These are phyloP conservation scores for Erannis defoliaria DNA, from an alignment of 2,888 invertebrate species.

Conservation along the genomic window DNA sequence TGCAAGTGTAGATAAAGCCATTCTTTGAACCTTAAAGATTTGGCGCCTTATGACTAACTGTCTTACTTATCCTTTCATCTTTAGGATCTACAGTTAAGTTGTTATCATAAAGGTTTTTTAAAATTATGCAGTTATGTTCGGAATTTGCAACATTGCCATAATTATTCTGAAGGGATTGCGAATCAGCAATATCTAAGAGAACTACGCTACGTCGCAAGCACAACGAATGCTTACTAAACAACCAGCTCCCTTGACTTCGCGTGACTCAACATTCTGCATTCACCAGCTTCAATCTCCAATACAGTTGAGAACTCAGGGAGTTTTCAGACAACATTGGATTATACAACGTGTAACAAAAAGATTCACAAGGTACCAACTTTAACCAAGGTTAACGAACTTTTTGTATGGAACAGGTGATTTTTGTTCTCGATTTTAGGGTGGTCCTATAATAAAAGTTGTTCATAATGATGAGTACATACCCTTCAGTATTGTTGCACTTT, in stretches of 20 bases:
- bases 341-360: not conserved
- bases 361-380: too few relatives aligned
- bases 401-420: too few relatives aligned
- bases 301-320: not conserved
- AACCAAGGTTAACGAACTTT: too few relatives aligned
- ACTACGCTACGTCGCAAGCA: not conserved
- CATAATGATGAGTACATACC: too few relatives aligned
- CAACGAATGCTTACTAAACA: slow-evolving; percentile 12
- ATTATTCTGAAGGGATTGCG: not conserved
- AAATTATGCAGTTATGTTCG: too few relatives aligned
- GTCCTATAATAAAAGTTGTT: too few relatives aligned
- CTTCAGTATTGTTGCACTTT: too few relatives aligned
- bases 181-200: not conserved
- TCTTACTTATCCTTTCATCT: slow-evolving; percentile 34
- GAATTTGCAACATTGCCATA: not conserved
- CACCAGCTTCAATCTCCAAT: slow-evolving; percentile 24
- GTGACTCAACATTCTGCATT: slow-evolving; percentile 22
- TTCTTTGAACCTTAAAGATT: slow-evolving; percentile 51
- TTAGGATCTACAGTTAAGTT: slow-evolving; percentile 19
- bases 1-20: slow-evolving; percentile 58
- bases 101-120: too few relatives aligned
- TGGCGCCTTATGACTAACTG: slow-evolving; percentile 36
- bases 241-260: slow-evolving; percentile 1
- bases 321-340: not conserved
- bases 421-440: too few relatives aligned